Evolutionary conservation across 2,888 invertebrate genomes (phyloP).

Genomic region (Temnothorax rugatulus): DNA sequence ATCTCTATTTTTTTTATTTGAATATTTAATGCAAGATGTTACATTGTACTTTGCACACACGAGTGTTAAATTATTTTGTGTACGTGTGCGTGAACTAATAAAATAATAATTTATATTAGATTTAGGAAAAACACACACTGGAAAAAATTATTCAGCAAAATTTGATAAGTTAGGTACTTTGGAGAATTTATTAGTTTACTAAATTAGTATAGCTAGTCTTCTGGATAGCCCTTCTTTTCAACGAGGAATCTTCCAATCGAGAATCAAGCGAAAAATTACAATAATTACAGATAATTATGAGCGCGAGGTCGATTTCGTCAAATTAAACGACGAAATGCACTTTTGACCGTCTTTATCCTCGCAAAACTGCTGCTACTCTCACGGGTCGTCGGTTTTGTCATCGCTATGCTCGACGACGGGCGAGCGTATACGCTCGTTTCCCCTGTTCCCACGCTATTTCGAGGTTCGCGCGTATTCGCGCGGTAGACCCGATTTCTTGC

Average conservation of each 20-base stretch:
- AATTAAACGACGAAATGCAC: not conserved
- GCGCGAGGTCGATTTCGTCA: not conserved
- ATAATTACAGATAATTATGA: not conserved
- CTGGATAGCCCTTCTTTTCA: not conserved
- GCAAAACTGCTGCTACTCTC: slow-evolving; percentile 1
- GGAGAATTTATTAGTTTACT: not conserved
- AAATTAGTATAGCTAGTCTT: not conserved
- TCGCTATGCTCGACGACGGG: slow-evolving; percentile 30
- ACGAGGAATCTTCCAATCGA: not conserved
- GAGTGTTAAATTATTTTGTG: not conserved
- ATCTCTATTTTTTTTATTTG: not conserved
- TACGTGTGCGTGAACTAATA: not conserved
- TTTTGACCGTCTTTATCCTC: slow-evolving; percentile 8
- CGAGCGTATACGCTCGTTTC: slow-evolving; percentile 31
- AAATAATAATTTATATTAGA: not conserved
- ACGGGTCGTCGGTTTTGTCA: slow-evolving; percentile 19
- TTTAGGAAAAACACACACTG: not conserved
- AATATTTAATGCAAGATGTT: not conserved
- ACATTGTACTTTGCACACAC: not conserved
- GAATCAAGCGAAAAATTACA: not conserved
- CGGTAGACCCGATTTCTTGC: slow-evolving; percentile 23
- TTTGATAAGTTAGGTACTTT: not conserved
- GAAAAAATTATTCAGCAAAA: not conserved
- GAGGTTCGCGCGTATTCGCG: slow-evolving; percentile 10
- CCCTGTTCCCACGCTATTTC: slow-evolving; percentile 44